Conservation (phyloP, 64 coral and sea anemone species). For the Montipora cactus region DNA sequence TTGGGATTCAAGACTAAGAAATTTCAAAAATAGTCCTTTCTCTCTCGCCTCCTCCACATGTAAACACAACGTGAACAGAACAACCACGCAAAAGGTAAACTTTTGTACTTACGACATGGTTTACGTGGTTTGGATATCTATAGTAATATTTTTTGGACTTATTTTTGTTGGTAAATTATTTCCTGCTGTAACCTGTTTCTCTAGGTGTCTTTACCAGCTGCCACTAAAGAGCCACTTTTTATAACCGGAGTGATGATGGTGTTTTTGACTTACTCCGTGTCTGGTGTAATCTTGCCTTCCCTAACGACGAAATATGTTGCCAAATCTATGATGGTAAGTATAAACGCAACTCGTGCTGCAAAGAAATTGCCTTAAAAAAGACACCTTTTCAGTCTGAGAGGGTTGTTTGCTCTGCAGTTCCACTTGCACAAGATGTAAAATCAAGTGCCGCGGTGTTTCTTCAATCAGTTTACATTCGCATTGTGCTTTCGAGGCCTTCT, state of each 20-base stretch:
- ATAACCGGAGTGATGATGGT: slow-evolving; percentile 66
- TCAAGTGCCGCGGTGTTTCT: not conserved
- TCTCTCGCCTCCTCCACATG: not conserved
- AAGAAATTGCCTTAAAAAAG: not conserved
- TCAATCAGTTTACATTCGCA: not conserved
- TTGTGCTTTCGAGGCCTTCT: not conserved
- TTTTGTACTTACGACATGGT: not conserved
- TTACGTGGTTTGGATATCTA: not conserved
- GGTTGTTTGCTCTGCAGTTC: not conserved
- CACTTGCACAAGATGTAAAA: not conserved
- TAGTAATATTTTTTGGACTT: not conserved
- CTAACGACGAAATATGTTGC: slow-evolving; percentile 69
- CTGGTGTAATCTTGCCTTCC: slow-evolving; percentile 72
- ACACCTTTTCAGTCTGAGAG: not conserved
- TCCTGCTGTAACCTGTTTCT: not conserved
- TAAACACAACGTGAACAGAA: not conserved
- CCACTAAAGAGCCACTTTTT: slow-evolving; percentile 63
- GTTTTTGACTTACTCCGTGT: slow-evolving; percentile 75
- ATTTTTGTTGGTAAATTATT: not conserved
- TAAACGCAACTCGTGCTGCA: not conserved
- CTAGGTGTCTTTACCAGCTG: slow-evolving; percentile 42
- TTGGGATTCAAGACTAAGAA: not conserved
- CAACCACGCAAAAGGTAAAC: not conserved
- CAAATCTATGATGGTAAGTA: slow-evolving; percentile 74
- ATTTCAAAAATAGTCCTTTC: not conserved